Percentiles rank a stretch among this genome's conserved stretches.
phyloP scores from a whole-genome alignment of 1,140 invertebrate genomes.

The Eulimnadia texana region DNA sequence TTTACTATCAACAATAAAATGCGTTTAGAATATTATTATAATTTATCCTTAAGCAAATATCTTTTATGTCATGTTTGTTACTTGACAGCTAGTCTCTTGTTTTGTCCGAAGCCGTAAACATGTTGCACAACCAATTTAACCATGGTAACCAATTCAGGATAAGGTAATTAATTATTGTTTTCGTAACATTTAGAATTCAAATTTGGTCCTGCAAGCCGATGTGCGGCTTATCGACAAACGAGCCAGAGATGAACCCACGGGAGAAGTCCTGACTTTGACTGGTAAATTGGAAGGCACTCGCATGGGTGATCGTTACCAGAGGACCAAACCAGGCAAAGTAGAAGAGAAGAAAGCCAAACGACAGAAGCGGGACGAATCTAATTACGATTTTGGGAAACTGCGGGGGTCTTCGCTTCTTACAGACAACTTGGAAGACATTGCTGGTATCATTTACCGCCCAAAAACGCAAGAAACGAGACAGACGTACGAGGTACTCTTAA shows the following conservation, averaged over 20 bases:
- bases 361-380: conserved; percentile 76
- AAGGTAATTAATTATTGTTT: conserved; percentile 7
- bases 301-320: conserved; percentile 89
- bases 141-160: conserved; percentile 4
- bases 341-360: conserved; percentile 84
- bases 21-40: no score
- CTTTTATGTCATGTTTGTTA: not conserved
- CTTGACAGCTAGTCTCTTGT: not conserved
- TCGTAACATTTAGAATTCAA: conserved; percentile 74
- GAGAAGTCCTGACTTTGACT: conserved; percentile 89
- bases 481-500: conserved; percentile 89
- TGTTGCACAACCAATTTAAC: no score
- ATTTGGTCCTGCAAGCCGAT: conserved; percentile 98
- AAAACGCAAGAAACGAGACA: conserved; percentile 95
- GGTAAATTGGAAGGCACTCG: conserved; percentile 80
- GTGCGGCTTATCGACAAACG: conserved; percentile 90
- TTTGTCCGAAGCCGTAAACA: not conserved
- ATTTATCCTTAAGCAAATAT: no score
- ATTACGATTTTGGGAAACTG: conserved; percentile 79
- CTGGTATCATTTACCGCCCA: conserved; percentile 86
- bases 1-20: not conserved
- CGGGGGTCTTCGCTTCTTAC: conserved; percentile 73
- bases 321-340: conserved; percentile 71
- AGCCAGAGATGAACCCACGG: conserved; percentile 96
- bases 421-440: conserved; percentile 80